Evolutionary conservation across 1,140 invertebrate species (phyloP).

Genomic region (Drosophila bocqueti): DNA sequence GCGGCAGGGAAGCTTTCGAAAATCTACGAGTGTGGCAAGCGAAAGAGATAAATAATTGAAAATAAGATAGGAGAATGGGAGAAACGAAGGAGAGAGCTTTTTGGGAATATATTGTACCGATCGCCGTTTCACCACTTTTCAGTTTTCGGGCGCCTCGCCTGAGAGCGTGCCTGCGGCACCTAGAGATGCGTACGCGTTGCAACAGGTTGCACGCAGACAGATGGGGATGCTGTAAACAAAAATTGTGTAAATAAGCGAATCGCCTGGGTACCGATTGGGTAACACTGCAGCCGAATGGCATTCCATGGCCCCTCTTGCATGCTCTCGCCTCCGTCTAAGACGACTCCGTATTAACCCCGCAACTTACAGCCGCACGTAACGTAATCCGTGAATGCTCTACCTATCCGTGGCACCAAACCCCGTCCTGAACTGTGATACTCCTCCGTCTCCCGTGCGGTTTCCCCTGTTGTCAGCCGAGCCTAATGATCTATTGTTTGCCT

Average conservation of each 20-base stretch:
- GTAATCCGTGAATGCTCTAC: constrained; percentile 33
- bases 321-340: constrained; percentile 3
- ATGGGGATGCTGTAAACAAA: constrained; percentile 41
- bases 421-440: constrained; percentile 8
- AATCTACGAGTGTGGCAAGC: constrained; percentile 33
- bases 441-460: constrained; percentile 1
- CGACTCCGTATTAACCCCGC: constrained; percentile 14
- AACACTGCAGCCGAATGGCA: constrained; percentile 31
- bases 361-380: constrained; percentile 37
- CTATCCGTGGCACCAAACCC: constrained; percentile 26
- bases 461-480: constrained; percentile 5
- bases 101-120: constrained; percentile 1
- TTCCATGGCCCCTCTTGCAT: constrained; percentile 41
- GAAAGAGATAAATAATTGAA: constrained; percentile 5
- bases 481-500: constrained; percentile 64
- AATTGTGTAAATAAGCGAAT: constrained; percentile 42
- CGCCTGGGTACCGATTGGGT: constrained; percentile 34
- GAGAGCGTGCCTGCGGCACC: constrained; percentile 6
- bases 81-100: constrained; percentile 53
- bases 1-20: constrained; percentile 48
- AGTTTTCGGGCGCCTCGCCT: constrained; percentile 2
- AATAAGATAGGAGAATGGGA: constrained; percentile 1
- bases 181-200: constrained; percentile 34
- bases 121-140: not conserved
- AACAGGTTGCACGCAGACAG: constrained; percentile 68